Evolutionary conservation across 2,888 invertebrate genomes (phyloP), one percentile per base, ranked within the genome.

Genomic region (Sussaba pulchella): DNA sequence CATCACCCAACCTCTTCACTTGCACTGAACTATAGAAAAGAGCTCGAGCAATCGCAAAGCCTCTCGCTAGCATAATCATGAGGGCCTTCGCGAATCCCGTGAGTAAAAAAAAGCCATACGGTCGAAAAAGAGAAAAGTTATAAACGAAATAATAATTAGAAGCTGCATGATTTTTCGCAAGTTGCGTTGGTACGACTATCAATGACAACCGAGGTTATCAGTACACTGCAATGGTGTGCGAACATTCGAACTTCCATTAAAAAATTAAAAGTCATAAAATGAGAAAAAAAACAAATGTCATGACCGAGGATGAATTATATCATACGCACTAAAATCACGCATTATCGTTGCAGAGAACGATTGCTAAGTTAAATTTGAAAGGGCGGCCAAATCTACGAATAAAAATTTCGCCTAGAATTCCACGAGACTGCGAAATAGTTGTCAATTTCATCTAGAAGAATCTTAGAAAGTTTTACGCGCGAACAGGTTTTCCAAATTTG

Each of bases 41-140:
- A 21, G 26, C 19, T 39, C 43, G 57, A 63, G 67, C 63, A 47
- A 73, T 69, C 57, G 70, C 57, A 69, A 77, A 77, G 73, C 77
- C 77, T 77, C 71, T 69, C 81, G 2, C 31, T 69, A 72, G 64
- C 81, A 81, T 81, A 81, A 81, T 77, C 81, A 77, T 73, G 75
- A 80, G 71, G 75, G 52, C 66, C 57, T 72, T 41, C 45, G 39
- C 21, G 57, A 69, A 63, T 70, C 45, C 39, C 31, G 41, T 43
- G 36, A 72, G 52, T 36, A 14, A 1, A 24, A n/a, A n/a, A 61
- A 76, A 61, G 57, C 31, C 57, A 31, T 57, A 31, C 3, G 31
- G 57, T 57, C 19, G 21, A 36, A 24, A 63, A 63, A 9, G 14
- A n/a, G 24, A 21, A 14, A 63, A 24, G 43, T 8, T 14, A 47